Conservation (phyloP, 2,797 vertebrate genomes). For the Miichthys miiuy region DNA sequence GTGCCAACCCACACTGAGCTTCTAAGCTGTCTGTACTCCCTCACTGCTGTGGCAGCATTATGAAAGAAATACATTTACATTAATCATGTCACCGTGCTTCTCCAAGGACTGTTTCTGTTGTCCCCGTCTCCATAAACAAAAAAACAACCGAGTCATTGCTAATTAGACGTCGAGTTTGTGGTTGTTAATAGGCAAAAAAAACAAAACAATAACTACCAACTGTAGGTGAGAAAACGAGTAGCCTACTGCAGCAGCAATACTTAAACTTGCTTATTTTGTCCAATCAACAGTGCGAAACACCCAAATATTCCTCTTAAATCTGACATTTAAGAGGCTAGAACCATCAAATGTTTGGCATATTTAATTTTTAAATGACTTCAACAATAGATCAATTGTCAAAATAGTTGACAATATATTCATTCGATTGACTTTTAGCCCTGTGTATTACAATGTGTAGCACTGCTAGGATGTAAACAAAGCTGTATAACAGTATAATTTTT, state of each 20-base stretch:
- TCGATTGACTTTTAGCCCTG: not conserved
- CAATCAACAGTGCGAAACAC: no score
- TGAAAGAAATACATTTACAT: constrained; percentile 66
- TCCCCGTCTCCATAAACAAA: constrained; percentile 9
- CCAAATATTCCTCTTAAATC: not conserved
- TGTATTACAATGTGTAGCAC: not conserved
- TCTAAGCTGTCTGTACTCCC: constrained; percentile 48
- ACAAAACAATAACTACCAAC: not conserved
- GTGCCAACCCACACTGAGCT: constrained; percentile 39
- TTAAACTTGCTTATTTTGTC: not conserved
- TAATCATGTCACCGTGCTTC: constrained; percentile 42
- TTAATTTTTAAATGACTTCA: not conserved
- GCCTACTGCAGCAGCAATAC: not conserved
- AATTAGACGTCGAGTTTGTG: constrained; percentile 21
- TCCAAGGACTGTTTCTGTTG: constrained; percentile 47
- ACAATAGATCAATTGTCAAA: not conserved
- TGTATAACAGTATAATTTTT: not conserved
- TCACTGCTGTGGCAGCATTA: constrained; percentile 39
- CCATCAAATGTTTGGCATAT: not conserved
- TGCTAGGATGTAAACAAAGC: not conserved
- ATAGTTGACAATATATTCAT: not conserved
- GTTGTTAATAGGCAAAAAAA: not conserved
- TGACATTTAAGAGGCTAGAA: not conserved
- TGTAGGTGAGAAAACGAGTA: not conserved
- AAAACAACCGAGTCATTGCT: constrained; percentile 5